Conservation (phyloP, 35 echinoderm and acorn worm genomes). For the Apostichopus japonicus region DNA sequence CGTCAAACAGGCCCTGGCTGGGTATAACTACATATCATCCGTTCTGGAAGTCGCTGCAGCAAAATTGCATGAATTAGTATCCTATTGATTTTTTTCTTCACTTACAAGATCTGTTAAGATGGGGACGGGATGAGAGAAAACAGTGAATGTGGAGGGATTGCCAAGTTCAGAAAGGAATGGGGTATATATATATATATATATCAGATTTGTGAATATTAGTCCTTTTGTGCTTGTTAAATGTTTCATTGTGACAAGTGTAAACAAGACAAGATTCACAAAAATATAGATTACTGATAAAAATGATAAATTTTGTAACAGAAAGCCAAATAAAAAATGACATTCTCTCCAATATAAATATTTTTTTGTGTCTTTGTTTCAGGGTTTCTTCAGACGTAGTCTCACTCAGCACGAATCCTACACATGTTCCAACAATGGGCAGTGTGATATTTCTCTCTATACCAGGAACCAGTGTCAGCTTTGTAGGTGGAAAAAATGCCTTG, state of each 20-base stretch:
- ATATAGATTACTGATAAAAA: too few relatives aligned
- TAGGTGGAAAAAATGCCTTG: slow-evolving; percentile 99
- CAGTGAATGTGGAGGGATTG: background rate
- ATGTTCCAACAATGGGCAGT: slow-evolving; percentile 95
- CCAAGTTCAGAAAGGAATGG: too few relatives aligned
- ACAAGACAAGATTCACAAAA: too few relatives aligned
- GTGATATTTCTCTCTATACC: slow-evolving; percentile 97
- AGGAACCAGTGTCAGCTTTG: slow-evolving; percentile 98
- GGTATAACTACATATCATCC: background rate
- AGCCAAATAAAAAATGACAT: too few relatives aligned
- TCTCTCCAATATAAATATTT: too few relatives aligned
- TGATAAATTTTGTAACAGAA: too few relatives aligned
- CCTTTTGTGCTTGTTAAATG: too few relatives aligned
- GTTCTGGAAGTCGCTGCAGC: background rate
- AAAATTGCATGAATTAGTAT: slow-evolving; percentile 49
- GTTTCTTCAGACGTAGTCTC: slow-evolving; percentile 96
- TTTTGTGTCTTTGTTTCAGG: slow-evolving; percentile 70
- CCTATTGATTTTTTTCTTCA: slow-evolving; percentile 27
- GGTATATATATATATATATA: too few relatives aligned
- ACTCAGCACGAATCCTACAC: slow-evolving; percentile 98
- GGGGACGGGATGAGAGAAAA: background rate
- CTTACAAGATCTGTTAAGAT: background rate
- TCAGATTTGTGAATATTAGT: too few relatives aligned
- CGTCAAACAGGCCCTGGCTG: background rate
- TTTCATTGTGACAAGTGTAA: too few relatives aligned